Percentiles rank a stretch among this genome's conserved stretches.
phyloP scores from a whole-genome alignment of 92 coral and sea anemone genomes.

The Bergia sp. region DNA sequence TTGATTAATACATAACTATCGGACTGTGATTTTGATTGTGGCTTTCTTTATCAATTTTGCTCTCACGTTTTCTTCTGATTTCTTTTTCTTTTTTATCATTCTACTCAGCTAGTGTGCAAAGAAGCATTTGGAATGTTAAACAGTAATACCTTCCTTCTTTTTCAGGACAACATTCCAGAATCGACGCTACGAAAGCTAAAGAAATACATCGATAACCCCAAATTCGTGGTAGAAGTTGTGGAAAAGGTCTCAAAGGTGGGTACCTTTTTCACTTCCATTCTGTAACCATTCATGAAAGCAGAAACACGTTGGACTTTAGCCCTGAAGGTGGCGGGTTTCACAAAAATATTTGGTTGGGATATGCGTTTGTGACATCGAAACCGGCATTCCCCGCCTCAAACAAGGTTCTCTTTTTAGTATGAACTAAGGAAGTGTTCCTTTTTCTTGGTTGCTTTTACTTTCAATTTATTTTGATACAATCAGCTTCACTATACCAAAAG shows the following conservation, averaged over 20 bases:
- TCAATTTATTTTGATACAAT: too few species aligned
- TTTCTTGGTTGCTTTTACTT: neutral
- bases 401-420: neutral
- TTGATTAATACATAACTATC: too few species aligned
- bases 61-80: too few species aligned
- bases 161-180: slow-evolving; percentile 91
- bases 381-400: neutral
- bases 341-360: neutral
- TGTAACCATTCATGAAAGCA: neutral
- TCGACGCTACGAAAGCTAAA: slow-evolving; percentile 84
- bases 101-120: neutral
- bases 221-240: slow-evolving; percentile 91
- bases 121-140: neutral
- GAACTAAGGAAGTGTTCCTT: neutral
- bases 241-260: slow-evolving; percentile 96
- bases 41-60: too few species aligned
- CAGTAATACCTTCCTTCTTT: neutral
- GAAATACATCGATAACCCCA: slow-evolving; percentile 97
- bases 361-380: too few species aligned
- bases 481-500: neutral
- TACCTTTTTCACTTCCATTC: too few species aligned
- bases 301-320: neutral
- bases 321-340: neutral
- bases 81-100: neutral
- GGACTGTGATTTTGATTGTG: too few species aligned